A percentile compares a stretch with the other conserved stretches of the same genome.
Evolutionary conservation across 1,140 invertebrate species (phyloP).

Genomic region (Lepidurus apus): DNA sequence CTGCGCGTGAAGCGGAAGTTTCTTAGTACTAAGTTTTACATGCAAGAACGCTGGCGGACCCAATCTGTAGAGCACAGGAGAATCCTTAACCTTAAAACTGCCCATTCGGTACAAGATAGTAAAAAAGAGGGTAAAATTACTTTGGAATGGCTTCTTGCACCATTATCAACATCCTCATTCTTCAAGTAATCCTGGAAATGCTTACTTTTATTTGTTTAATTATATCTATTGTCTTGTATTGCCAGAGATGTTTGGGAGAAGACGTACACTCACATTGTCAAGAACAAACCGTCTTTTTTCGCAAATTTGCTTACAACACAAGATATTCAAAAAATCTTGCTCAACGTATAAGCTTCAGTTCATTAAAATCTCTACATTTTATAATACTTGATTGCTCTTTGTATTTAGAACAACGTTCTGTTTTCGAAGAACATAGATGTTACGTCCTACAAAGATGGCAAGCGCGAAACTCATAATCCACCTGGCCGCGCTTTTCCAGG

Average conservation of each 20-base stretch:
- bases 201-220: background rate
- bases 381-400: slow-evolving; percentile 27
- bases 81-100: background rate
- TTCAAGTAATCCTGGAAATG: background rate
- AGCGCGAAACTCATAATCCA: slow-evolving; percentile 81
- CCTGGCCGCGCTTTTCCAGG: slow-evolving; percentile 60
- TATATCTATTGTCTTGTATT: background rate
- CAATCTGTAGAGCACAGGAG: background rate
- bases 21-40: background rate
- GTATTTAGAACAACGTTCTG: slow-evolving; percentile 58
- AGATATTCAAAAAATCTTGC: background rate
- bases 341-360: background rate
- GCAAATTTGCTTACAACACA: background rate
- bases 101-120: background rate
- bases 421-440: slow-evolving; percentile 87
- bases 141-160: background rate
- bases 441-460: slow-evolving; percentile 72
- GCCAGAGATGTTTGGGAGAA: background rate
- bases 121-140: background rate
- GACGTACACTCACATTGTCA: background rate
- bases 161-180: background rate
- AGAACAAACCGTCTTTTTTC: background rate
- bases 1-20: background rate
- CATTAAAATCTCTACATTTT: background rate
- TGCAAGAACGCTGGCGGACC: background rate